Base-by-base conservation (phyloP, 1,140 invertebrate species). In the Periplaneta americana region DNA sequence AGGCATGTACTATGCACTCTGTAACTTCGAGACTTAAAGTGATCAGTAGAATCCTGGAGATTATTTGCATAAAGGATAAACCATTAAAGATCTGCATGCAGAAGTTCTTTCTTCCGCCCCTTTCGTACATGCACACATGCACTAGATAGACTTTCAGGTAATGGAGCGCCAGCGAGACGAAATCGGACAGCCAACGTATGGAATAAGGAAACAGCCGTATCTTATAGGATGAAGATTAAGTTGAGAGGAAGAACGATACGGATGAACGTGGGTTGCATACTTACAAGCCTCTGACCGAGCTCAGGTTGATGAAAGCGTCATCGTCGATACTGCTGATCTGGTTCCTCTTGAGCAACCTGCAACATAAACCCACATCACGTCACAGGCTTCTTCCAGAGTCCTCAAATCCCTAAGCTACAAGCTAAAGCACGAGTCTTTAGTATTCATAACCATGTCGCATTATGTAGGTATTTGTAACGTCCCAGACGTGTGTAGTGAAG, bases 281-380 rank as follows among this genome's bases (percentile, higher is more conserved):
- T 94, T 90, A 95, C 94, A 95, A 86, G 84, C 94, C 89, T 89
- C 90, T 90, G 83, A 95, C 88, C 82, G 90, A 91, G 81, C 90
- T 91, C 82, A 94, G 87, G 87, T 92, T 93, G 80, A 87, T 86
- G 85, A 95, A 93, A 34, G 93, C 93, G 66, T 91, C 88, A 81
- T 91, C 90, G 82, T 93, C 90, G 84, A 95, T 93, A 83, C 87
- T 87, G 82, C 88, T 89, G 83, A 95, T 91, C 88, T 91, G 91
- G 89, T 94, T 94, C 84, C 93, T 89, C 87, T 93, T 92, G 83
- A 94, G 88, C 84, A 93, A 90, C 85, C 93, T 94, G 89, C 37
- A 76, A 83, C 79, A 80, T n/a, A 28, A 78, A 31, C n/a, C 22
- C 13, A 75, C n/a, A 34, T 34, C 48, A 66, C 48, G 6, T 28